Evolutionary conservation across 2,888 invertebrate species (phyloP), one percentile per base, ranked within the genome.

Genomic region (Drosophila atripex): DNA sequence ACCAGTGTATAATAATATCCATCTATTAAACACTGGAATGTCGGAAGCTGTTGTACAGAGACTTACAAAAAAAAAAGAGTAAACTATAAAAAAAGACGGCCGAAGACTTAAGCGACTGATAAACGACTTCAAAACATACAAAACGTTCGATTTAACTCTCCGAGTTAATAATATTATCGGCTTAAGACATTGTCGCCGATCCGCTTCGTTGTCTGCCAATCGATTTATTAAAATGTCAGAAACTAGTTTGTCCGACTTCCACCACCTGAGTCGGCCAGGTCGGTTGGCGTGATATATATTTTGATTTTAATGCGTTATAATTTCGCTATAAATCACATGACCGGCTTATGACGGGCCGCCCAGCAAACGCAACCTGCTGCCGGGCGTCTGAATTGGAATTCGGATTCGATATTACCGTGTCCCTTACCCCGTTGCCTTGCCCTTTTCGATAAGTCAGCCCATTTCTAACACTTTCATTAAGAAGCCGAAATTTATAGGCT

Each of bases 221-320:
- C 86, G 83, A 87, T 87, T 88, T 87, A 88, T 87, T 87, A 88
- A 88, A 84, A 84, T 78, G 88, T 86, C 89, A 78, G 47, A 88
- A 88, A 87, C 89, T 79, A 84, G 84, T 86, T 80, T 74, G 71
- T 53, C 61, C 46, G 49, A 65, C 71, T 71, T 78, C 71, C 84
- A 65, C 52, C 45, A 54, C 47, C 63, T 16, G 32, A 25, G 49
- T 50, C 32, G 51, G 16, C 30, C 39, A 14, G 49, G 47, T 35
- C 63, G 18, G 32, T 66, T 65, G 71, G 72, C 86, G 49, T 53
- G 58, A 64, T 71, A 71, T 71, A 71, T 82, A 86, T 88, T 86
- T 84, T 77, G 88, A 88, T 88, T 78, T 85, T 87, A 85, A 85
- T 85, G 75, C 88, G 78, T 83, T 80, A 88, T 88, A 88, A 88